Conservation (phyloP, 2,888 invertebrate genomes). For the Agelastica alni region DNA sequence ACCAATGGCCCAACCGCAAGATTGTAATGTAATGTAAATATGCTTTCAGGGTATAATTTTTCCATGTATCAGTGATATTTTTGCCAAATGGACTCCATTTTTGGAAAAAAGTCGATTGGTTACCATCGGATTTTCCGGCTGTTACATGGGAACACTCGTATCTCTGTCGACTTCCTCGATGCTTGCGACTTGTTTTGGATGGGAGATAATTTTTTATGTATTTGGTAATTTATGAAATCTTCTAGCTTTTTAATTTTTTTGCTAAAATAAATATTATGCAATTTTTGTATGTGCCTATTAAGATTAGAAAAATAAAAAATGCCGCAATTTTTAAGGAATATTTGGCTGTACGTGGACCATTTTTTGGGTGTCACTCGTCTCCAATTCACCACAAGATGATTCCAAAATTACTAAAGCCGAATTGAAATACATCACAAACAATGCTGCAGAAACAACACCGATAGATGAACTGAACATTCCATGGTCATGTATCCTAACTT, state of each 20-base stretch:
- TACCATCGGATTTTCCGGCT: slow-evolving; percentile 82
- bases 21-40: neutral
- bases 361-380: slow-evolving; percentile 72
- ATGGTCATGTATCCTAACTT: slow-evolving; percentile 75
- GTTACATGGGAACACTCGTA: slow-evolving; percentile 81
- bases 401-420: slow-evolving; percentile 72
- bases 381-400: slow-evolving; percentile 76
- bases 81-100: slow-evolving; percentile 84
- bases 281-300: too few species aligned
- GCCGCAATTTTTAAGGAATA: slow-evolving; percentile 58
- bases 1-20: too few species aligned
- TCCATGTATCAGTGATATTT: slow-evolving; percentile 79
- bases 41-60: slow-evolving; percentile 70
- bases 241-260: too few species aligned
- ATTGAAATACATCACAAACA: slow-evolving; percentile 71
- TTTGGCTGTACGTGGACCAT: slow-evolving; percentile 73
- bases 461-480: slow-evolving; percentile 65
- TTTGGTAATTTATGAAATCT: slow-evolving; percentile 57
- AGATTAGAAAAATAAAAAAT: too few species aligned
- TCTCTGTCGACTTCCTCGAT: slow-evolving; percentile 78
- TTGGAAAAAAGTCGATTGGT: slow-evolving; percentile 76
- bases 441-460: slow-evolving; percentile 52
- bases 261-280: neutral
- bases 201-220: slow-evolving; percentile 81
- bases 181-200: slow-evolving; percentile 72